Evolutionary conservation across 2,113 vertebrate species (phyloP).

Genomic region (Siphamia tubifer): DNA sequence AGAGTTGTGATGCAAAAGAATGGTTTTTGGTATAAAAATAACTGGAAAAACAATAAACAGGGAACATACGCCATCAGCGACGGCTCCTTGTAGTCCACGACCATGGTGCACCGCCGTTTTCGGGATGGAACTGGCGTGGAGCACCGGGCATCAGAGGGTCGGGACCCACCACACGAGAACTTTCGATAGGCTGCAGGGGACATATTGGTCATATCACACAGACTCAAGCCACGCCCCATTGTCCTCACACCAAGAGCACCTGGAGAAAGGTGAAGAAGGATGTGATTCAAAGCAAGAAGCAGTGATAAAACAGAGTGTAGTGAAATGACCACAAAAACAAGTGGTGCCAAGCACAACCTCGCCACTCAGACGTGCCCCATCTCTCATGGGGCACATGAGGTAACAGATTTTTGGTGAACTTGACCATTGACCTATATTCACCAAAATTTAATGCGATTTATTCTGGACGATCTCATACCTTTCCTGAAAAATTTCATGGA

Average conservation of each 20-base stretch:
- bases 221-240: constrained; percentile 70
- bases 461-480: too few species aligned
- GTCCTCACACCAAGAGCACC: constrained; percentile 69
- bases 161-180: constrained; percentile 54
- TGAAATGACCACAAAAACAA: background rate
- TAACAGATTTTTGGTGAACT: too few species aligned
- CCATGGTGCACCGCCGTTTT: constrained; percentile 81
- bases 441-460: too few species aligned
- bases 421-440: too few species aligned
- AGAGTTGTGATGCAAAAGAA: background rate
- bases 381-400: too few species aligned
- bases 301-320: background rate
- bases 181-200: constrained; percentile 69
- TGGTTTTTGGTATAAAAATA: background rate
- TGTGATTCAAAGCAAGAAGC: constrained; percentile 18
- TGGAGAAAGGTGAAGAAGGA: constrained; percentile 65
- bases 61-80: constrained; percentile 76
- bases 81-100: constrained; percentile 90
- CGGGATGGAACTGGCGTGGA: constrained; percentile 42
- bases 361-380: too few species aligned
- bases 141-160: constrained; percentile 43
- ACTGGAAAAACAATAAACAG: too few species aligned
- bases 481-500: too few species aligned
- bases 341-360: too few species aligned
- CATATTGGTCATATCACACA: constrained; percentile 90